Conservation (phyloP, 2,113 vertebrate genomes). For the Reinhardtius hippoglossoides region DNA sequence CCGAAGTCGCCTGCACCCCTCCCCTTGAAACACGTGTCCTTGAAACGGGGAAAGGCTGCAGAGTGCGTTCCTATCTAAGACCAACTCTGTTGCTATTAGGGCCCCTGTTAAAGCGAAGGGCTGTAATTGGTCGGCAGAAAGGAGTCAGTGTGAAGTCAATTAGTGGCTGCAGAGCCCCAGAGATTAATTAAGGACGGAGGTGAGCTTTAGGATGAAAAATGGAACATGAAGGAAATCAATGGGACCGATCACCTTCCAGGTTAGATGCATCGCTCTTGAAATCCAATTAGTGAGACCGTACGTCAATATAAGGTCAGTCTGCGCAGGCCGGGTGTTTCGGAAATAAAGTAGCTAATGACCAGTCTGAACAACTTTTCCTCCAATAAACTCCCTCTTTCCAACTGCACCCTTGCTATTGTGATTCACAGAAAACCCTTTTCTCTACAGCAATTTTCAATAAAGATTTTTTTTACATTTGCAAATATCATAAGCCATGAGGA, state of each 20-base stretch:
- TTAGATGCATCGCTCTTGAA: conserved; percentile 42
- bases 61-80: background rate
- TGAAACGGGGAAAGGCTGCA: background rate
- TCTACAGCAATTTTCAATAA: background rate
- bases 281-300: conserved; percentile 50
- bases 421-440: background rate
- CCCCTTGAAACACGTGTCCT: background rate
- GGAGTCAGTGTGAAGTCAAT: conserved; percentile 51
- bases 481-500: background rate
- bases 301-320: conserved; percentile 38
- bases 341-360: conserved; percentile 32
- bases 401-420: background rate
- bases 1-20: no score
- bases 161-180: conserved; percentile 28
- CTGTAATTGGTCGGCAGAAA: conserved; percentile 26
- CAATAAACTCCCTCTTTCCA: background rate
- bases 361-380: background rate
- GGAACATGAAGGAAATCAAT: conserved; percentile 46
- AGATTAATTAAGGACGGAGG: conserved; percentile 56
- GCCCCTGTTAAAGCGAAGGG: background rate
- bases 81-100: background rate
- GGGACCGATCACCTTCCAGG: conserved; percentile 23
- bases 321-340: conserved; percentile 13
- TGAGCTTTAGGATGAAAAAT: conserved; percentile 54
- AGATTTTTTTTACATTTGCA: background rate